Percentiles rank a stretch among this genome's conserved stretches.
phyloP scores from a whole-genome alignment of 1,140 invertebrate genomes.

The Hesperophylax magnus region DNA sequence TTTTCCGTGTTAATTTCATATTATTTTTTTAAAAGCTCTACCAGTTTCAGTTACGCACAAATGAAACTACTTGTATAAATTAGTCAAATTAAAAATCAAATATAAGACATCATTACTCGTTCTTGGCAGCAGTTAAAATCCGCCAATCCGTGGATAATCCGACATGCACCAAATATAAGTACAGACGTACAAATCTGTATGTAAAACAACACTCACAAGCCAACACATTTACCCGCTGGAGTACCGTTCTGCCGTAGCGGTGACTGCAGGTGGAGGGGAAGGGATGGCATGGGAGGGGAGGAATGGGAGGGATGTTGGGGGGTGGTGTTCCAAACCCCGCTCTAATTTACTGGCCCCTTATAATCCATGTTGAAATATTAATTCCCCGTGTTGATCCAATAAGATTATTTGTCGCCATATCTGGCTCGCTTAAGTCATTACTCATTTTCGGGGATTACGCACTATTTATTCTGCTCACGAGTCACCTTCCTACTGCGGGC shows the following conservation, averaged over 20 bases:
- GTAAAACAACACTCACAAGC: background rate
- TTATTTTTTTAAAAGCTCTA: no score
- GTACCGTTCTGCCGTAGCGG: background rate
- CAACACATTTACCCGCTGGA: background rate
- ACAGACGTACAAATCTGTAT: background rate
- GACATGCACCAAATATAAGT: no score
- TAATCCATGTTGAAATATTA: conserved; percentile 58
- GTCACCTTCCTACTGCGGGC: background rate
- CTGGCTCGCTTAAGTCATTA: conserved; percentile 54
- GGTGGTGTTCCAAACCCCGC: conserved; percentile 24
- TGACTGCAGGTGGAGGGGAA: no score
- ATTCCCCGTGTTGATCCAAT: conserved; percentile 57
- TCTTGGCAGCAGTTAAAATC: background rate
- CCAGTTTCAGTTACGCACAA: no score
- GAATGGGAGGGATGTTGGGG: background rate
- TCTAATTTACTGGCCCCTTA: conserved; percentile 52
- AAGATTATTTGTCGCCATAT: conserved; percentile 57
- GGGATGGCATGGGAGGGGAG: no score
- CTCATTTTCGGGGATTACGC: conserved; percentile 55
- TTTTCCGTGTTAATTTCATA: no score
- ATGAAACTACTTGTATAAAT: no score
- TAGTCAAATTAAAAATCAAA: no score
- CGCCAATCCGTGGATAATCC: no score
- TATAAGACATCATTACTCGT: no score
- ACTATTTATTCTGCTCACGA: conserved; percentile 49